These are phyloP conservation scores for Chymomyza amoena DNA, from an alignment of 2,888 invertebrate species.

Conservation along the genomic window DNA sequence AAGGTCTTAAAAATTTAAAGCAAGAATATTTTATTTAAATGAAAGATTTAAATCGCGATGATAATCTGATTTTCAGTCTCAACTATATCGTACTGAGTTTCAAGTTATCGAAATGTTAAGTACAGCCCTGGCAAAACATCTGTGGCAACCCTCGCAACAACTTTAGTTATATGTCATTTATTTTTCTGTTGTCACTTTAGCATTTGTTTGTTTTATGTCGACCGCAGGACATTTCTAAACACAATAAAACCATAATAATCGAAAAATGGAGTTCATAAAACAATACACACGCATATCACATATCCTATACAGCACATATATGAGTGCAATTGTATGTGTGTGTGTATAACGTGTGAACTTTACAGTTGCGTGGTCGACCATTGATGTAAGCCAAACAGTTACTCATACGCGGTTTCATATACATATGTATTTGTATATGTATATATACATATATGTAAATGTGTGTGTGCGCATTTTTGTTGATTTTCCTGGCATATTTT, in stretches of 20 bases:
- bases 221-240: conserved; percentile 50
- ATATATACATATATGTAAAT: neutral
- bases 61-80: too few relatives aligned
- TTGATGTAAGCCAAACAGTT: neutral
- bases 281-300: neutral
- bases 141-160: too few relatives aligned
- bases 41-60: too few relatives aligned
- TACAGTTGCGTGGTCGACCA: neutral
- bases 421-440: neutral
- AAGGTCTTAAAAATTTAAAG: too few relatives aligned
- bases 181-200: too few relatives aligned
- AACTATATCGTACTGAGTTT: too few relatives aligned
- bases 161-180: too few relatives aligned
- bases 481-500: conserved; percentile 69
- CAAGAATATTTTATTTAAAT: too few relatives aligned
- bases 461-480: conserved; percentile 13
- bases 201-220: conserved; percentile 14
- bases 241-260: conserved; percentile 65
- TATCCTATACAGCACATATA: neutral
- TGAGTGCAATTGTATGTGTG: neutral
- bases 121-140: too few relatives aligned
- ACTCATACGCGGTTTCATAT: neutral
- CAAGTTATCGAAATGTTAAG: too few relatives aligned
- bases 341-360: neutral
- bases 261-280: conserved; percentile 44